Conservation (phyloP, 2,888 invertebrate genomes). For the Tipula helvola region DNA sequence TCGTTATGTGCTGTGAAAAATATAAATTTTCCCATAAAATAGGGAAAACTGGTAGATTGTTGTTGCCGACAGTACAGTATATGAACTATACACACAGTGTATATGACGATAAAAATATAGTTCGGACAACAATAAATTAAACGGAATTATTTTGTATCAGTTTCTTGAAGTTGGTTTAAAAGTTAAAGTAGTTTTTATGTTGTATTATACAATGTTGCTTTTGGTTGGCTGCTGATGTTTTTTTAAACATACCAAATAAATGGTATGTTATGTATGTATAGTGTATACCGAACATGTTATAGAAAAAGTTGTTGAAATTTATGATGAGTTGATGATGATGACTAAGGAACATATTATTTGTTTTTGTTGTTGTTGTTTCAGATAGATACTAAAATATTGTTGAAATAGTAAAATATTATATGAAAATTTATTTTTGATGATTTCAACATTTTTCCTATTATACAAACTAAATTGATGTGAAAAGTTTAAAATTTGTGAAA, state of each 20-base stretch:
- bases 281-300: neutral
- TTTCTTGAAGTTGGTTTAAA: neutral
- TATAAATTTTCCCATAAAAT: neutral
- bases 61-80: neutral
- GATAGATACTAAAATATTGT: too few species aligned
- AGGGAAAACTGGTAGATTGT: neutral
- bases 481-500: neutral
- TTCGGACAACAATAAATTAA: neutral
- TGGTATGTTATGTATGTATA: neutral
- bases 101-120: neutral
- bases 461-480: neutral
- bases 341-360: neutral
- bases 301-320: neutral
- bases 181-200: neutral
- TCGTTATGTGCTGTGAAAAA: neutral
- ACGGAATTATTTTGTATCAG: neutral
- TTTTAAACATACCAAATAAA: neutral
- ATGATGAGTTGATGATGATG: neutral
- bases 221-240: neutral
- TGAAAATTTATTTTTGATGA: neutral
- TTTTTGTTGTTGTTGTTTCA: neutral
- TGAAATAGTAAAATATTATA: too few species aligned
- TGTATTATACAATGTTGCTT: neutral
- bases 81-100: neutral
- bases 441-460: neutral